phyloP scores from a whole-genome alignment of 2,113 vertebrate species.

The Cnemophilus loriae region DNA sequence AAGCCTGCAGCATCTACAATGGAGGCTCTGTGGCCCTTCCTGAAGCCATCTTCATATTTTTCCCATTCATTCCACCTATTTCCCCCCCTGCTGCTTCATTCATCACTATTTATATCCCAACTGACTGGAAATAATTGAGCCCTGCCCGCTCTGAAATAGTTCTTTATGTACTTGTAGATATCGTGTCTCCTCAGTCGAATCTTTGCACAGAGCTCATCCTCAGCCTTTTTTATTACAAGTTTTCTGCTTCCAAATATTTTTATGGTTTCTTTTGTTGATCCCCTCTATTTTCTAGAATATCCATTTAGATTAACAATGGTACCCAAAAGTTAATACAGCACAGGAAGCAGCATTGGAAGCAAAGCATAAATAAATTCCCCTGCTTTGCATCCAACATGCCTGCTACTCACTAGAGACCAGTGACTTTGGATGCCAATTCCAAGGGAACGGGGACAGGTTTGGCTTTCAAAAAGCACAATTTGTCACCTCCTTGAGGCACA shows the following conservation, averaged over 20 bases:
- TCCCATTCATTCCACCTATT: background rate
- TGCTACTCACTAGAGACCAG: background rate
- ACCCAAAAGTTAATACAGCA: background rate
- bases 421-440: background rate
- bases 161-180: background rate
- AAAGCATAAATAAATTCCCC: background rate
- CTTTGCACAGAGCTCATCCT: background rate
- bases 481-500: background rate
- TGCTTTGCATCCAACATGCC: background rate
- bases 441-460: background rate
- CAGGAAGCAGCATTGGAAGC: background rate
- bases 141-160: background rate
- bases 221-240: background rate
- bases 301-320: background rate
- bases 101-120: background rate
- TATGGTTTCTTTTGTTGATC: background rate
- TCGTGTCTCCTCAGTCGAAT: background rate
- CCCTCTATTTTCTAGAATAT: background rate
- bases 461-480: background rate
- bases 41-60: background rate
- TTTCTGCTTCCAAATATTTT: background rate
- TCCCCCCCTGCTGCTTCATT: background rate
- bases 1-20: background rate
- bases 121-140: slow-evolving; percentile 10
- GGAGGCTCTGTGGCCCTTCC: background rate